Evolutionary conservation across 2,888 invertebrate genomes (phyloP).

Genomic region (Ophion costatus): DNA sequence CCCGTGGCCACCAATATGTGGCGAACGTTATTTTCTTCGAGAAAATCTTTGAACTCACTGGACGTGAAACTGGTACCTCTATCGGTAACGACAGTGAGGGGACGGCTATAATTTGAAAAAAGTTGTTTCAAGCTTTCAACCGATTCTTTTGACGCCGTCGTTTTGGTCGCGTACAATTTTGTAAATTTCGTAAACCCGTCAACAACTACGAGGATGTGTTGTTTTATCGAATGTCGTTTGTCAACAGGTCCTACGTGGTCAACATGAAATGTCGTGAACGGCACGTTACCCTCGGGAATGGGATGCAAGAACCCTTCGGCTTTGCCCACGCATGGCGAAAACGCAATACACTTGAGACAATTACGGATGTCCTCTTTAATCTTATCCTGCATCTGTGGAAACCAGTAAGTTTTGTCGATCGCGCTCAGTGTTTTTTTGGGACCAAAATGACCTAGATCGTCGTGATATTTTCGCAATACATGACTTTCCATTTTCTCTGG

Average conservation of each 20-base stretch:
- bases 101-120: constrained; percentile 18
- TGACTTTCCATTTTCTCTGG: constrained; percentile 58
- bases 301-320: constrained; percentile 59
- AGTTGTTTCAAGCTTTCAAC: constrained; percentile 5
- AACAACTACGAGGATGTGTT: constrained; percentile 71
- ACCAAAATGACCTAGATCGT: constrained; percentile 67
- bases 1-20: constrained; percentile 68
- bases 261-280: constrained; percentile 62
- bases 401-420: constrained; percentile 60
- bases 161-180: no score
- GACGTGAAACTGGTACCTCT: constrained; percentile 17
- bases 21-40: constrained; percentile 41
- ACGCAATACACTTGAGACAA: constrained; percentile 67
- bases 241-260: constrained; percentile 68
- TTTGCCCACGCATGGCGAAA: constrained; percentile 55
- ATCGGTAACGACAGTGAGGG: not conserved
- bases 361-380: constrained; percentile 39
- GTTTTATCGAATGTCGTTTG: constrained; percentile 70
- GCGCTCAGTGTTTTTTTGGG: constrained; percentile 60
- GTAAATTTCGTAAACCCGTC: constrained; percentile 47
- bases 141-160: not conserved
- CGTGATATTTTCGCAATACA: constrained; percentile 64
- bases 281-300: constrained; percentile 63
- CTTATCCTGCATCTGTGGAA: constrained; percentile 49
- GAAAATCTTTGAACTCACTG: constrained; percentile 25